These are phyloP conservation scores for Cotesia congregata DNA, from an alignment of 2,888 invertebrate species.

Conservation along the genomic window DNA sequence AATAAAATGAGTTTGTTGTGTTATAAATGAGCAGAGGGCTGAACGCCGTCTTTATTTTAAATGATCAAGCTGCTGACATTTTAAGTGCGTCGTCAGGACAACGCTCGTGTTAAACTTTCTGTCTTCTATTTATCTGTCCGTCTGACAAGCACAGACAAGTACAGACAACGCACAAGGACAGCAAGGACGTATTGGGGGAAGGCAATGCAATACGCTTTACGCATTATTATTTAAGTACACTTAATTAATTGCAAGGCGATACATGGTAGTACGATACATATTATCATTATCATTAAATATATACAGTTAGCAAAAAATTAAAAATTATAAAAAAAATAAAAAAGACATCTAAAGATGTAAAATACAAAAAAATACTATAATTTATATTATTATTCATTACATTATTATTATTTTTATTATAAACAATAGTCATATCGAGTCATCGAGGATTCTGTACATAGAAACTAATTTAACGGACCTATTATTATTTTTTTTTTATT, in stretches of 20 bases:
- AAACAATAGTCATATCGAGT: conserved; percentile 70
- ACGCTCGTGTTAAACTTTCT: neutral
- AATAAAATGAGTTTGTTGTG: conserved; percentile 24
- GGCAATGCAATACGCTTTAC: conserved; percentile 81
- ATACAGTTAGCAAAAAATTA: conserved; percentile 28
- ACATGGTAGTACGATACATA: conserved; percentile 30
- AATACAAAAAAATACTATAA: conserved; percentile 3
- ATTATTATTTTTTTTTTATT: conserved; percentile 7
- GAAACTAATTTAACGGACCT: neutral
- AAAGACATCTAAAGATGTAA: conserved; percentile 30
- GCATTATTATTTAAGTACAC: conserved; percentile 67
- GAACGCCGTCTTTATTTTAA: neutral
- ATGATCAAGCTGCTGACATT: conserved; percentile 15
- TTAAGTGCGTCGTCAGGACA: neutral
- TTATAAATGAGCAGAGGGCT: conserved; percentile 26
- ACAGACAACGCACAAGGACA: no score
- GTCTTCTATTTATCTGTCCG: no score
- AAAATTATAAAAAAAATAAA: conserved; percentile 52
- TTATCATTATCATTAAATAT: neutral
- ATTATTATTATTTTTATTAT: conserved; percentile 41
- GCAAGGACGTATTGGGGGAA: conserved; percentile 74
- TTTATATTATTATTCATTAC: conserved; percentile 17
- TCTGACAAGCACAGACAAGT: no score
- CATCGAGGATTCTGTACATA: conserved; percentile 68
- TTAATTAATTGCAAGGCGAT: conserved; percentile 57